Percentiles rank a stretch among this genome's conserved stretches.
Conservation (phyloP, 2,888 invertebrate genomes). For the Leptodirus hochenwartii region DNA sequence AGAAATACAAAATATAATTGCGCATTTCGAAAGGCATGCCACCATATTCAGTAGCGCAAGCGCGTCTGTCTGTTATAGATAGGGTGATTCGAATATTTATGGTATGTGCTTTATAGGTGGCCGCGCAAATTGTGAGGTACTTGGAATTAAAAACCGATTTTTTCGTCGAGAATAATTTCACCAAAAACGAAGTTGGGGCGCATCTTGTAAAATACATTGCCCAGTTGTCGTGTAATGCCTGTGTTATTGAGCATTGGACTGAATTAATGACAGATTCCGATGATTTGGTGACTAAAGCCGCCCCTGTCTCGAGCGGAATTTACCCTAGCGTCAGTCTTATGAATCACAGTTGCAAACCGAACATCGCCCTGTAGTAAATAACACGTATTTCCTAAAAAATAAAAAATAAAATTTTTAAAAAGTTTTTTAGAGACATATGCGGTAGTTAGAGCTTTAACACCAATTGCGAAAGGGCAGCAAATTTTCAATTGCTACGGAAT, state of each 20-base stretch:
- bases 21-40: constrained; percentile 50
- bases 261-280: constrained; percentile 5
- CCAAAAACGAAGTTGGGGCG: constrained; percentile 38
- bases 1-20: constrained; percentile 29
- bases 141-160: constrained; percentile 44
- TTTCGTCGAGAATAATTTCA: constrained; percentile 29
- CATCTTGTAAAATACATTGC: constrained; percentile 56
- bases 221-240: constrained; percentile 41
- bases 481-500: constrained; percentile 75
- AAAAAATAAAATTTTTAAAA: constrained; percentile 15
- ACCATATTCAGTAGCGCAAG: too few species aligned
- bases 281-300: constrained; percentile 9
- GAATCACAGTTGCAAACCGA: constrained; percentile 85
- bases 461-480: constrained; percentile 46
- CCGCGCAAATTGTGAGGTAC: constrained; percentile 45
- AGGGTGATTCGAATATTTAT: constrained; percentile 51
- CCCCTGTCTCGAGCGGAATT: constrained; percentile 49
- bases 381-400: too few species aligned
- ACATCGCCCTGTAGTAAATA: constrained; percentile 51
- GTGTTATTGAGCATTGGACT: constrained; percentile 22
- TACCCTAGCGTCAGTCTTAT: constrained; percentile 76
- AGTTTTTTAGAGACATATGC: constrained; percentile 57
- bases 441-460: constrained; percentile 46
- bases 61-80: too few species aligned
- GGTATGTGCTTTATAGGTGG: constrained; percentile 40